Evolutionary conservation across 37 sponge, comb jelly and placozoan genomes (phyloP).

Genomic region (Ianthella basta): DNA sequence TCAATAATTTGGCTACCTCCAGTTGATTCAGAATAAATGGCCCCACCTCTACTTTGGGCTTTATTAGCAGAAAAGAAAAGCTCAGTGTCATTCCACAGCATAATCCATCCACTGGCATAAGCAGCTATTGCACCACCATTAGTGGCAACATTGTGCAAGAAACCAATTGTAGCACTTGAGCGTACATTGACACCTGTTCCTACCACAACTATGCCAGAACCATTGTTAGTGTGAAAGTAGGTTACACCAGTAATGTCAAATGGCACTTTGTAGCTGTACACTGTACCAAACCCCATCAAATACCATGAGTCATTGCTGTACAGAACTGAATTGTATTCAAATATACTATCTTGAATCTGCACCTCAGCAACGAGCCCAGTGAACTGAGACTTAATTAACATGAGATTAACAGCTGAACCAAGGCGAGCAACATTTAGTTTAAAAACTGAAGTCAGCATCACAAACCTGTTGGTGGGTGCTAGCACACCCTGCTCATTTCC

Average conservation of each 20-base stretch:
- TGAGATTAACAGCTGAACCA: slow-evolving; percentile 5
- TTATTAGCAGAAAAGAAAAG: neutral
- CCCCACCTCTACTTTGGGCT: neutral
- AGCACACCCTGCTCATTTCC: neutral
- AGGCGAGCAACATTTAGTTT: neutral
- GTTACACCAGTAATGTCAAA: neutral
- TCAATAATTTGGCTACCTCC: neutral
- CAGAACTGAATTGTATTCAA: neutral
- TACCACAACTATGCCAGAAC: neutral
- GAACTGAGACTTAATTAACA: too few species aligned
- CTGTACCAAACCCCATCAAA: neutral
- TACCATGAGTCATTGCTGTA: neutral
- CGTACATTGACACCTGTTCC: neutral
- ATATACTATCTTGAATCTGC: neutral
- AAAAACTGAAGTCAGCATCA: neutral
- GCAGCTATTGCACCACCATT: slow-evolving; percentile 1
- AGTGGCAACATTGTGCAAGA: neutral
- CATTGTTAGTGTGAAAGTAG: neutral
- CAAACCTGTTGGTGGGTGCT: neutral
- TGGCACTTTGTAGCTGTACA: neutral
- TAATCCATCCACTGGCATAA: neutral
- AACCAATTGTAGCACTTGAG: neutral
- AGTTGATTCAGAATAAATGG: neutral
- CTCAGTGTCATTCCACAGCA: neutral
- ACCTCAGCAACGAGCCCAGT: neutral